Percentiles rank a stretch among this genome's conserved stretches.
phyloP scores from a whole-genome alignment of 2,888 invertebrate species.

The Clivina fossor region DNA sequence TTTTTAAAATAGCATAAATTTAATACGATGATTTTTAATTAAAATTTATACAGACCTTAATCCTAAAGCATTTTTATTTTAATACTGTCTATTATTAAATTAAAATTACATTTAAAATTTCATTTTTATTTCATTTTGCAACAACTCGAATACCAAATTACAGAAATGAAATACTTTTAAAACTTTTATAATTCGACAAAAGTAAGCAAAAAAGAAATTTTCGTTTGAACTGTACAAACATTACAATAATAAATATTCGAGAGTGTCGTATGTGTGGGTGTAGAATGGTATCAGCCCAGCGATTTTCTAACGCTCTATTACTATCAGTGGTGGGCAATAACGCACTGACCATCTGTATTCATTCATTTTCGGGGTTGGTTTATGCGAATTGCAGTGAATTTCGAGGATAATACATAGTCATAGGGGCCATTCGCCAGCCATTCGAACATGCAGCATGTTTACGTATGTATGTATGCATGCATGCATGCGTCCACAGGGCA shows the following conservation, averaged over 20 bases:
- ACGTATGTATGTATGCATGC: neutral
- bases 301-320: neutral
- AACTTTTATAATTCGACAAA: conserved; percentile 6
- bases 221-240: conserved; percentile 35
- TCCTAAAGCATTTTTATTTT: neutral
- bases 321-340: neutral
- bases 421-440: conserved; percentile 18
- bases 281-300: conserved; percentile 18
- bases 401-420: conserved; percentile 33
- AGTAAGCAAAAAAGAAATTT: too few relatives aligned
- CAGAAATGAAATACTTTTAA: too few relatives aligned
- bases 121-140: too few relatives aligned
- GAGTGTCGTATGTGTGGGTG: conserved; percentile 38
- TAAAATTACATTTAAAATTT: too few relatives aligned
- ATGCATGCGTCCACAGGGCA: too few relatives aligned
- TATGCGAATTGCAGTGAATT: conserved; percentile 40
- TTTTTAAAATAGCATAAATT: neutral
- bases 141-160: too few relatives aligned
- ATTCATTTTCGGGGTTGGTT: conserved; percentile 38
- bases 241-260: conserved; percentile 41
- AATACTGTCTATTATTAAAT: neutral
- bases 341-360: conserved; percentile 32
- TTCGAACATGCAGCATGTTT: too few relatives aligned
- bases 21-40: neutral
- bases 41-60: neutral